Evolutionary conservation across 2,888 invertebrate species (phyloP).

Genomic region (Panzeria rudis): DNA sequence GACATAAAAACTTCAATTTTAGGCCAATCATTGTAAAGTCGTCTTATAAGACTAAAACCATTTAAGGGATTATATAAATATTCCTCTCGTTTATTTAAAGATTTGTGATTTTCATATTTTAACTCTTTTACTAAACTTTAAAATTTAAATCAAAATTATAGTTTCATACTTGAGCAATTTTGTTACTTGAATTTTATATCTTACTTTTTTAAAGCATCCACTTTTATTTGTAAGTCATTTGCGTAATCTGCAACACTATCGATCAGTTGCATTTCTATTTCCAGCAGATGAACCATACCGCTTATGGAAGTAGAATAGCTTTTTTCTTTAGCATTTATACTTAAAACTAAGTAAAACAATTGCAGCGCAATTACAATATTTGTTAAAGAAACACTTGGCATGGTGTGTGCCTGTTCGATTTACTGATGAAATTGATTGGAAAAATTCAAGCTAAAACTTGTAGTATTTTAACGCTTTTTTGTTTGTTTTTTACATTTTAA

Average conservation of each 20-base stretch:
- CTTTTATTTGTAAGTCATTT: constrained; percentile 75
- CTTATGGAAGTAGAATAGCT: constrained; percentile 78
- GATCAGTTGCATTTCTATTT: constrained; percentile 76
- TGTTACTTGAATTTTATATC: neutral
- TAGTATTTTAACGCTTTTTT: neutral
- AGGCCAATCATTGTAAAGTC: constrained; percentile 79
- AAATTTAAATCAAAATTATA: neutral
- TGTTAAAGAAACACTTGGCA: neutral
- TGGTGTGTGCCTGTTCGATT: neutral
- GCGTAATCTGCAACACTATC: constrained; percentile 77
- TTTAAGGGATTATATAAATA: constrained; percentile 80
- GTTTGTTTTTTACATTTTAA: neutral
- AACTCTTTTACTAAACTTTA: constrained; percentile 75
- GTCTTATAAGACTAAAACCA: constrained; percentile 78
- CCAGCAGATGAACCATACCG: constrained; percentile 77
- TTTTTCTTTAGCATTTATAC: constrained; percentile 65
- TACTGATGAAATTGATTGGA: neutral
- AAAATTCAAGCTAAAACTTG: neutral
- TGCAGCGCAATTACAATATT: neutral
- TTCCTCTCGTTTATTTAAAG: constrained; percentile 70
- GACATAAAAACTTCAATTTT: constrained; percentile 77
- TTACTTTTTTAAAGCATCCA: constrained; percentile 68
- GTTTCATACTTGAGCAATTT: neutral
- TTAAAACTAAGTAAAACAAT: constrained; percentile 7
- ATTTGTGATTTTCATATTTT: constrained; percentile 75